Conservation (phyloP, 1,140 invertebrate genomes). For the Telenomus remus region DNA sequence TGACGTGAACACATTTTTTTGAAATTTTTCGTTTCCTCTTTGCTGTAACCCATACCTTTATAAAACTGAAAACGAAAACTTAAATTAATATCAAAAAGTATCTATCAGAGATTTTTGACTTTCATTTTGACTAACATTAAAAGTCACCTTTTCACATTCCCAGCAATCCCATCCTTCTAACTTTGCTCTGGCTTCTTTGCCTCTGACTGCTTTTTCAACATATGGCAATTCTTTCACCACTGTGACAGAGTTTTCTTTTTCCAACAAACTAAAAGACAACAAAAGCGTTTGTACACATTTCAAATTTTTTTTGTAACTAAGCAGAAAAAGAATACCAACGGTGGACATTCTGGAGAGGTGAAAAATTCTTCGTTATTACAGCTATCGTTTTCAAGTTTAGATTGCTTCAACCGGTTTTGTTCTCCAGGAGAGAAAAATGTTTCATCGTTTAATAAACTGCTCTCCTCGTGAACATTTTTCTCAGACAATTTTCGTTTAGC, state of each 20-base stretch:
- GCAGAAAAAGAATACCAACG: constrained; percentile 5
- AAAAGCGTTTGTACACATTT: too few relatives aligned
- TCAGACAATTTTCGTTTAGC: constrained; percentile 20
- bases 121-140: too few relatives aligned
- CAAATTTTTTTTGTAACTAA: too few relatives aligned
- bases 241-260: constrained; percentile 38
- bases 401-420: constrained; percentile 10
- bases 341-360: too few relatives aligned
- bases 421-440: constrained; percentile 55
- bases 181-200: constrained; percentile 67
- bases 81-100: constrained; percentile 4
- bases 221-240: constrained; percentile 50
- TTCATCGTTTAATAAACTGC: constrained; percentile 46
- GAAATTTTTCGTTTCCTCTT: constrained; percentile 65
- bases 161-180: constrained; percentile 70
- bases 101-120: too few relatives aligned
- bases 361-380: constrained; percentile 37
- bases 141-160: constrained; percentile 68
- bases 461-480: constrained; percentile 15
- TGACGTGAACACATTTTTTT: constrained; percentile 75
- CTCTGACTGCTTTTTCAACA: constrained; percentile 64
- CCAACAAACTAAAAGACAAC: constrained; percentile 39
- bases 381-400: constrained; percentile 31
- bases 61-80: constrained; percentile 69
- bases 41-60: constrained; percentile 60